A percentile compares a stretch with the other conserved stretches of the same genome.
Evolutionary conservation across 2,888 invertebrate genomes (phyloP).

Genomic region (Lysandra coridon): DNA sequence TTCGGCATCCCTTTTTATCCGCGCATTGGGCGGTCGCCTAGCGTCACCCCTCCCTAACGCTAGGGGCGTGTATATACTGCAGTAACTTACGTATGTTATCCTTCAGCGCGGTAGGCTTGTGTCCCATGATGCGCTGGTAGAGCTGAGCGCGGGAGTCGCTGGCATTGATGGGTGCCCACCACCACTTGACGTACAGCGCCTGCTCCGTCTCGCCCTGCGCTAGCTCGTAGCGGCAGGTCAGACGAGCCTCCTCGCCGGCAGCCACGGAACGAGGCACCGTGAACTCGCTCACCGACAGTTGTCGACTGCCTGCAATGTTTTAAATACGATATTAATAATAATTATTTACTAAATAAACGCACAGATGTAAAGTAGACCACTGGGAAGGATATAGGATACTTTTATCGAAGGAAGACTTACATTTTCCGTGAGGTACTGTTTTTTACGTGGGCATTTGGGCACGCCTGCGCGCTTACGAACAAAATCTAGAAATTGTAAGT

Average conservation of each 20-base stretch:
- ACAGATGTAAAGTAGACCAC: too few species aligned
- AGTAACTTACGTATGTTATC: conserved; percentile 50
- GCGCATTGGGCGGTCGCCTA: too few species aligned
- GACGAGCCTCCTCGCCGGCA: conserved; percentile 52
- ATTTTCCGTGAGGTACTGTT: too few species aligned
- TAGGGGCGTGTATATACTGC: background rate
- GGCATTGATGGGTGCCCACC: conserved; percentile 55
- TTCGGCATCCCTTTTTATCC: too few species aligned
- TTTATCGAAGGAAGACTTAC: too few species aligned
- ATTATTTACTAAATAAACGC: too few species aligned
- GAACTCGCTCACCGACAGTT: conserved; percentile 61
- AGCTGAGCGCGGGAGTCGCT: conserved; percentile 49
- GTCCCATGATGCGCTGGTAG: conserved; percentile 57
- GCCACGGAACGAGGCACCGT: conserved; percentile 56
- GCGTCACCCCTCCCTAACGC: too few species aligned
- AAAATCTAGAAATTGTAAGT: too few species aligned
- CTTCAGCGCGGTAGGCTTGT: conserved; percentile 44
- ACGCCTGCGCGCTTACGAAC: too few species aligned
- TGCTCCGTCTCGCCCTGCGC: conserved; percentile 45
- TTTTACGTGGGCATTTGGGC: too few species aligned
- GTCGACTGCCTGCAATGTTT: conserved; percentile 56
- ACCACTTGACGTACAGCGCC: conserved; percentile 63
- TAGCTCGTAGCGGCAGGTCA: conserved; percentile 55
- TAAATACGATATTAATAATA: background rate
- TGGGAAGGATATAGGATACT: too few species aligned